Conservation (phyloP, 1,140 invertebrate genomes). For the Nephila pilipes region DNA sequence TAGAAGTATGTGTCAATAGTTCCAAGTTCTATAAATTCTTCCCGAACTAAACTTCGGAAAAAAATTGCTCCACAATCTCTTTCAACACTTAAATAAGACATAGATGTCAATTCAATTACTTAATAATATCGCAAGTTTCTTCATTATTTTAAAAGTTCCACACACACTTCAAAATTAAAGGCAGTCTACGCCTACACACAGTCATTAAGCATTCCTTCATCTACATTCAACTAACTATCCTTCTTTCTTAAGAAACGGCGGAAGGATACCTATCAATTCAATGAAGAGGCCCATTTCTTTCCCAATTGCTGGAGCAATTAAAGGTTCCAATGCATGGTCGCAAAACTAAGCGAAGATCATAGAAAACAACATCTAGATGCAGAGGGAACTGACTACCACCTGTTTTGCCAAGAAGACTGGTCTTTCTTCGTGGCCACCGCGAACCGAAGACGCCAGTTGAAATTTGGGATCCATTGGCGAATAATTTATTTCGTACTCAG, state of each 20-base stretch:
- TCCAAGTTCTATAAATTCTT: no score
- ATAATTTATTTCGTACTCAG: slow-evolving; percentile 69
- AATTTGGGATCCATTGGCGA: slow-evolving; percentile 40
- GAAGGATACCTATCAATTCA: background rate
- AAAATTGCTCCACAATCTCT: no score
- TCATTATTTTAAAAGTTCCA: no score
- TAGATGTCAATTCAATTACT: no score
- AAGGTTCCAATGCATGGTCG: background rate
- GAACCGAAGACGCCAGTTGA: background rate
- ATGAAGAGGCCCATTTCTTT: background rate
- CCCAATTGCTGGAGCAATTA: background rate
- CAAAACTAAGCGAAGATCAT: background rate
- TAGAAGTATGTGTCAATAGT: no score
- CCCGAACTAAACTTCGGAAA: no score
- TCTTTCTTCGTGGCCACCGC: background rate
- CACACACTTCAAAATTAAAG: no score
- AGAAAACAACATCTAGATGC: background rate
- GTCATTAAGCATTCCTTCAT: slow-evolving; percentile 14
- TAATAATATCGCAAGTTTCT: no score
- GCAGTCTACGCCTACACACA: no score
- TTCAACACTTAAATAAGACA: no score
- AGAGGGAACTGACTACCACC: background rate
- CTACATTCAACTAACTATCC: background rate
- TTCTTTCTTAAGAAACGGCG: background rate
- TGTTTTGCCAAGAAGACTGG: background rate